phyloP scores from a whole-genome alignment of 2,113 vertebrate genomes.

The Planiliza haematocheilus region DNA sequence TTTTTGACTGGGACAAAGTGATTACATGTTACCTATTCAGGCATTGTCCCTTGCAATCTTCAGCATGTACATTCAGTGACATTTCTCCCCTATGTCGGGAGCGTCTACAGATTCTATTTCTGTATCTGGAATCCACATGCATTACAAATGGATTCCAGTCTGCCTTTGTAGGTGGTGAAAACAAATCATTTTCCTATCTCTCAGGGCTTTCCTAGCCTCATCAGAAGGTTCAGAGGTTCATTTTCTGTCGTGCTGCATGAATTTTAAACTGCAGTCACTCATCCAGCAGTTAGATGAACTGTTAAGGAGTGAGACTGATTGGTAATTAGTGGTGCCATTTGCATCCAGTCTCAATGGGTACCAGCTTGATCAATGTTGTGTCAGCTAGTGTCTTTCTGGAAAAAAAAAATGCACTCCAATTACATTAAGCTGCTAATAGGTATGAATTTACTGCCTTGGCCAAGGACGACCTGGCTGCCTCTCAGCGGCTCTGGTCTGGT shows the following conservation, averaged over 20 bases:
- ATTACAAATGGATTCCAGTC: constrained; percentile 48
- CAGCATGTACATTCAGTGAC: constrained; percentile 29
- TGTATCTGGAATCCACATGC: constrained; percentile 34
- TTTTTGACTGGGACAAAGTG: constrained; percentile 81
- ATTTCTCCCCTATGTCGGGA: constrained; percentile 2
- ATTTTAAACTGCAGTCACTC: constrained; percentile 74
- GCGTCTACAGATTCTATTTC: constrained; percentile 24
- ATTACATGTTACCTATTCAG: constrained; percentile 78
- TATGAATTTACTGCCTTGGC: constrained; percentile 59
- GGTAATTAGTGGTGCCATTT: constrained; percentile 81
- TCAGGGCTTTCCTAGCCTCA: constrained; percentile 53
- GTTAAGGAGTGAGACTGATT: constrained; percentile 74
- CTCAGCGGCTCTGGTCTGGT: constrained; percentile 41
- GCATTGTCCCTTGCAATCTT: constrained; percentile 58
- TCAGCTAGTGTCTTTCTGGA: constrained; percentile 61
- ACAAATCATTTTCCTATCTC: constrained; percentile 62
- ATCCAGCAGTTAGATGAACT: constrained; percentile 70
- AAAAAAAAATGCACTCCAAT: constrained; percentile 58
- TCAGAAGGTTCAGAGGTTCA: constrained; percentile 67
- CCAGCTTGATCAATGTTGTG: constrained; percentile 74
- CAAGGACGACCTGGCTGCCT: constrained; percentile 54
- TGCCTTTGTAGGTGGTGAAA: constrained; percentile 58
- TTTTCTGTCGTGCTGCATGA: constrained; percentile 67
- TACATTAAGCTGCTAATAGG: constrained; percentile 74
- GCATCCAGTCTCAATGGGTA: constrained; percentile 71